Evolutionary conservation across 1,140 invertebrate species (phyloP).

Genomic region (Berghia stephanieae): DNA sequence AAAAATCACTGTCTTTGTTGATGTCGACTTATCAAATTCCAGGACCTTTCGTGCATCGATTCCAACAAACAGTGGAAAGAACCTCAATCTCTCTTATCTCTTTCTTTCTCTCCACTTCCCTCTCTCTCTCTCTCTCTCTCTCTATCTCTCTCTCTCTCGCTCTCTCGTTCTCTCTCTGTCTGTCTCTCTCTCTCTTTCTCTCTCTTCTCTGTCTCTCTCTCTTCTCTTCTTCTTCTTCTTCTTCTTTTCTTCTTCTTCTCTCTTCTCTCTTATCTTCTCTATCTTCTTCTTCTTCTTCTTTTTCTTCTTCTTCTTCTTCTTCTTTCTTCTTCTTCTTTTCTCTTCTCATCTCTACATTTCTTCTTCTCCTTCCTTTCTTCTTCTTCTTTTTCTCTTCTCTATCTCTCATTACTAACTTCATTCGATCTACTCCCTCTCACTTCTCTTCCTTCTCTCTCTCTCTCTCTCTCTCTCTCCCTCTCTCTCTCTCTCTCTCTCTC

Average conservation of each 20-base stretch:
- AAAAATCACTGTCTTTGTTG: too few relatives aligned
- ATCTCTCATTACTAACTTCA: neutral
- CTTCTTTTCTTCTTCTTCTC: neutral
- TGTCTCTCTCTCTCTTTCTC: neutral
- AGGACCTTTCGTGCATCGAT: too few relatives aligned
- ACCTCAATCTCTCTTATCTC: too few relatives aligned
- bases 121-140: neutral
- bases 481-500: neutral
- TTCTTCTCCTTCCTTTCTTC: too few relatives aligned
- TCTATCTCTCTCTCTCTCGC: neutral
- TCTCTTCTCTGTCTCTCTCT: neutral
- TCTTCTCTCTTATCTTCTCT: neutral
- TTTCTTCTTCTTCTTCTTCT: too few relatives aligned
- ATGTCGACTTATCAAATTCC: too few relatives aligned
- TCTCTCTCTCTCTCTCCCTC: slow-evolving; percentile 5
- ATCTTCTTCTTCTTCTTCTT: too few relatives aligned
- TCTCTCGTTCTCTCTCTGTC: neutral
- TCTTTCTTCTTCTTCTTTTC: too few relatives aligned
- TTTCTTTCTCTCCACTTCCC: neutral
- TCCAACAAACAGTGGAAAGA: too few relatives aligned
- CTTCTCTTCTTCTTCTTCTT: neutral
- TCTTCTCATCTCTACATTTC: too few relatives aligned
- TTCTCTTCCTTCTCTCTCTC: neutral
- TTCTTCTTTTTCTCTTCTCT: too few relatives aligned
- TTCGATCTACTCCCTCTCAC: neutral